phyloP scores from a whole-genome alignment of 1,140 invertebrate genomes.

The Cheumatopsyche charites region DNA sequence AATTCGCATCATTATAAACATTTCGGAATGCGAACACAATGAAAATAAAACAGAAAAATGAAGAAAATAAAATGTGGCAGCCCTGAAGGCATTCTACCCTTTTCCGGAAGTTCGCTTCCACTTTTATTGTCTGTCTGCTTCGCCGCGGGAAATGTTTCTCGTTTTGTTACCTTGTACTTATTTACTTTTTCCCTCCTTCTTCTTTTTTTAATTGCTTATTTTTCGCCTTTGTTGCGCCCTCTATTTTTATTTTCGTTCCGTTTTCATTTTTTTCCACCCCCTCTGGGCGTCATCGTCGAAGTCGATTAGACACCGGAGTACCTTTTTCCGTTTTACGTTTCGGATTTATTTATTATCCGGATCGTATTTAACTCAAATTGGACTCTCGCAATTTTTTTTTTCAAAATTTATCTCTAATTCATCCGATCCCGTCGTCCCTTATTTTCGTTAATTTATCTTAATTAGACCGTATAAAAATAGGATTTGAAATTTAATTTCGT shows the following conservation, averaged over 20 bases:
- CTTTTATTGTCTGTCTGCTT: background rate
- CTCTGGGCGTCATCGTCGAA: background rate
- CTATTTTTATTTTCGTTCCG: background rate
- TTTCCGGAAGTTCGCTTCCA: background rate
- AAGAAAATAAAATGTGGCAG: too few species aligned
- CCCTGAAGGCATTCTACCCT: background rate
- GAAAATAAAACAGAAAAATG: too few species aligned
- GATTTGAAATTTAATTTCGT: too few species aligned
- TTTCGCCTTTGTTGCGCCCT: conserved; percentile 8
- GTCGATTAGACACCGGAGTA: conserved; percentile 7
- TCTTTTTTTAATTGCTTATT: conserved; percentile 20
- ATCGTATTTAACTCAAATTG: background rate
- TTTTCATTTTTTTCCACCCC: background rate
- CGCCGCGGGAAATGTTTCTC: conserved; percentile 12
- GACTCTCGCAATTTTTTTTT: background rate
- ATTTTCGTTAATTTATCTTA: too few species aligned
- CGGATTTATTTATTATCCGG: background rate
- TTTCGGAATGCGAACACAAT: too few species aligned
- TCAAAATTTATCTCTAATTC: too few species aligned
- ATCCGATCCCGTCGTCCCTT: too few species aligned
- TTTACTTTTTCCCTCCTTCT: conserved; percentile 7
- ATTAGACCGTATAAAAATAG: too few species aligned
- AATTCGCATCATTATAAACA: too few species aligned
- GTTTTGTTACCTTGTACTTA: background rate
- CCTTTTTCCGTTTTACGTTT: conserved; percentile 7